Evolutionary conservation across 2,113 vertebrate genomes (phyloP).

Genomic region (Brachyhypopomus gauderio): DNA sequence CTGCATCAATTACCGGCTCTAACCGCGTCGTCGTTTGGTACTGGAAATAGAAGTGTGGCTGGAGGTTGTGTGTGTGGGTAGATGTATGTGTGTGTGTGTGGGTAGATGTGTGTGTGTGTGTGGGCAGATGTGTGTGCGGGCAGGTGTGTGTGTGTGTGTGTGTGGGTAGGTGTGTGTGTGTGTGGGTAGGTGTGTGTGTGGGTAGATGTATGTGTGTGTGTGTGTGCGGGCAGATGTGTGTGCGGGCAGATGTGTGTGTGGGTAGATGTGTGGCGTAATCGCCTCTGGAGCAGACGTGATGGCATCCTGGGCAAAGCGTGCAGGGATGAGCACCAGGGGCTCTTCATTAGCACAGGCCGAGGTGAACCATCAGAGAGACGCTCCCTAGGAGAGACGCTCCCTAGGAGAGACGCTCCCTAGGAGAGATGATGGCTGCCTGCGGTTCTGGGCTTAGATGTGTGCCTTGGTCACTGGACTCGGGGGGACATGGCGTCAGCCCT

Average conservation of each 20-base stretch:
- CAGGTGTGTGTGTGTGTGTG: too few species aligned
- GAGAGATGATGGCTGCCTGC: too few species aligned
- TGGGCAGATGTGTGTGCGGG: too few species aligned
- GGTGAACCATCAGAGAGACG: too few species aligned
- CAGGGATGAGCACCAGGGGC: slow-evolving; percentile 3
- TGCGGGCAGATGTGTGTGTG: neutral
- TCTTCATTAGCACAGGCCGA: slow-evolving; percentile 20
- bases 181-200: too few species aligned
- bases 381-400: too few species aligned
- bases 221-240: too few species aligned
- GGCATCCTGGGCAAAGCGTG: neutral
- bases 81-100: too few species aligned
- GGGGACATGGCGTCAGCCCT: neutral
- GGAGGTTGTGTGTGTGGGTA: neutral
- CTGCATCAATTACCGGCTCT: slow-evolving; percentile 12
- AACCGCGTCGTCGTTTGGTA: neutral
- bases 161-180: too few species aligned
- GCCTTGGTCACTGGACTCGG: neutral
- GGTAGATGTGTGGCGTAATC: slow-evolving; percentile 5
- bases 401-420: too few species aligned
- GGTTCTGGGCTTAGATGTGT: neutral
- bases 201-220: too few species aligned
- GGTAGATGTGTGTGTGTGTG: too few species aligned
- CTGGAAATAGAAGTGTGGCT: neutral
- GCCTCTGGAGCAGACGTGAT: neutral